Percentiles rank a stretch among this genome's conserved stretches.
These are phyloP conservation scores for Origma solitaria DNA, from an alignment of 2,113 vertebrate genomes.

Conservation along the genomic window DNA sequence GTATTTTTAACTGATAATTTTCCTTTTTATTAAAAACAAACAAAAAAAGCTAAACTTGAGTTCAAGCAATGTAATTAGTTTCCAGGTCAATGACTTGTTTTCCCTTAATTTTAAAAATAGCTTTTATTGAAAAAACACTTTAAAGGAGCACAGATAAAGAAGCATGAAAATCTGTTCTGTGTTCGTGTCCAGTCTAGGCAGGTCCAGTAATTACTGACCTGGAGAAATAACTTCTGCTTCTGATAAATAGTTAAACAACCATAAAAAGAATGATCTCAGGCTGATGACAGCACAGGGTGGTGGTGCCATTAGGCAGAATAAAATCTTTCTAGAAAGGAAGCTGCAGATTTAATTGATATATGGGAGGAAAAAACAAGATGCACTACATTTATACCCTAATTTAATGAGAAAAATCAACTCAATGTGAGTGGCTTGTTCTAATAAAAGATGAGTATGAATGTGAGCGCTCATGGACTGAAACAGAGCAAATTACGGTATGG, in stretches of 20 bases:
- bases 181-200: not conserved
- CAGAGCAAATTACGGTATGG: not conserved
- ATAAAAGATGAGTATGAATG: not conserved
- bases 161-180: not conserved
- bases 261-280: not conserved
- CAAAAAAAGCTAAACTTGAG: not conserved
- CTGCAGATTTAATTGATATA: not conserved
- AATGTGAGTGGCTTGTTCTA: not conserved
- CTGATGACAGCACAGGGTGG: not conserved
- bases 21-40: not conserved
- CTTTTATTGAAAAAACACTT: not conserved
- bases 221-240: constrained; percentile 17
- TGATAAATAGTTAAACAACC: constrained; percentile 21
- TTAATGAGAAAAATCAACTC: not conserved
- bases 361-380: not conserved
- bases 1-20: not conserved
- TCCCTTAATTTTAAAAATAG: not conserved
- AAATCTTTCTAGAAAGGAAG: not conserved
- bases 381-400: not conserved
- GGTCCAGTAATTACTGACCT: not conserved
- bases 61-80: not conserved
- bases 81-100: not conserved
- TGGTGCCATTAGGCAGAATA: not conserved
- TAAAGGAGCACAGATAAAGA: not conserved
- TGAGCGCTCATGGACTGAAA: not conserved